Base-by-base conservation (phyloP, 1,140 invertebrate genomes). In the Drosophila watanabei region DNA sequence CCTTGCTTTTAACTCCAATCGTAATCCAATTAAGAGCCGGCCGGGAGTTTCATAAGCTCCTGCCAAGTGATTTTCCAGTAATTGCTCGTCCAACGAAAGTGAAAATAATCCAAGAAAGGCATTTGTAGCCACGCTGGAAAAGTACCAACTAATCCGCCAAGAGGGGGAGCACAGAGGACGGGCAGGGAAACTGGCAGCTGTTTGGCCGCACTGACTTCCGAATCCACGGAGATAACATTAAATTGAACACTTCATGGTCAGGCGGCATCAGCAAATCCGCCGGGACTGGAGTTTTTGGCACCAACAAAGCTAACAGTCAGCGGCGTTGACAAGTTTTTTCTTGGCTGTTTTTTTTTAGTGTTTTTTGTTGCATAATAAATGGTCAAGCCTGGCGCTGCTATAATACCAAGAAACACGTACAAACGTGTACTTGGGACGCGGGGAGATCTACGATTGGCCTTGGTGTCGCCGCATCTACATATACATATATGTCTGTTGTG, bases 301-400 rank as follows among this genome's bases (percentile, higher is more conserved):
- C 64, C 75, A 75, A 56, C 84, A 62, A 46, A 66, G 58, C 65
- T 75, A 48, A 46, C 33, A 45, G 14, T 20, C 49, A n/a, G 32
- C 57, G 52, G 66, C 71, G 66, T 46, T 72, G 75, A 62, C 60
- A 75, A 65, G 51, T 80, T 73, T 46, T 59, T 54, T 51, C 7
- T 60, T 39, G 32, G 13, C 24, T n/a, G n/a, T n/a, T 64, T 59
- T 43, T 49, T 70, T 51, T 28, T 56, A 30, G 30, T 69, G 20
- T 58, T 80, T 72, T 39, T 37, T 33, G 62, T 87, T 87, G 86
- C 86, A 90, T 89, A 88, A 88, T 89, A 73, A 60, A 75, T 81
- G 84, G 69, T 79, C 79, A 81, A 57, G 81, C 85, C 72, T 49
- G 52, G 58, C 32, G 73, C 61, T 89, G 85, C 79, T 69, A 82